These are phyloP conservation scores for Eupeodes corollae DNA, from an alignment of 1,140 invertebrate species.

Conservation along the genomic window DNA sequence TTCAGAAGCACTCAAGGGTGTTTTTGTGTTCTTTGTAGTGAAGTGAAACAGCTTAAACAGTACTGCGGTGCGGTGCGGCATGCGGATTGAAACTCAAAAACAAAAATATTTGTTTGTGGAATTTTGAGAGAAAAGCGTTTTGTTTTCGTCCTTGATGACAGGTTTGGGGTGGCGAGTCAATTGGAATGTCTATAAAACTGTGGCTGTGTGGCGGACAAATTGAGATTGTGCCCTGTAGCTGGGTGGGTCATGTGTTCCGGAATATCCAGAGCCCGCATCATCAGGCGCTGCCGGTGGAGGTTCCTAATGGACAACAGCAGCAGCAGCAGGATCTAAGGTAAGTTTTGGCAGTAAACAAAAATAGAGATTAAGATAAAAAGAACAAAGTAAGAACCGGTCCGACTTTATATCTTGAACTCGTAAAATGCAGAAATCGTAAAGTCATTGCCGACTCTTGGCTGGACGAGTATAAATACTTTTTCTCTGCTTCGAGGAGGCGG, in stretches of 20 bases:
- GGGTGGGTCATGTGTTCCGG: constrained; percentile 72
- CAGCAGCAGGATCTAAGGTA: constrained; percentile 30
- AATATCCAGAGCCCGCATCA: constrained; percentile 7
- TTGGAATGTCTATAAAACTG: constrained; percentile 91
- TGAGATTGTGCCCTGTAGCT: constrained; percentile 70
- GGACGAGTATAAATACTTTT: constrained; percentile 71
- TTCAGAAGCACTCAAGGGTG: too few relatives aligned
- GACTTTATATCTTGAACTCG: too few relatives aligned
- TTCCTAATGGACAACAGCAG: constrained; percentile 43
- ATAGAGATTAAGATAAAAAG: neutral
- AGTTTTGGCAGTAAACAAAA: constrained; percentile 5
- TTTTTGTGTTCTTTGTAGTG: too few relatives aligned
- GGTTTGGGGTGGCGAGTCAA: constrained; percentile 95
- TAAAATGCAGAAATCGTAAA: constrained; percentile 57
- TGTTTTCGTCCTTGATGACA: constrained; percentile 39
- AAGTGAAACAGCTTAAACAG: too few relatives aligned
- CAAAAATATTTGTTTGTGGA: too few relatives aligned
- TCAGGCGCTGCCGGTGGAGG: constrained; percentile 64
- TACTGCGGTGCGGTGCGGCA: neutral
- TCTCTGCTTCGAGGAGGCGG: constrained; percentile 40
- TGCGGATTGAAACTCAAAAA: neutral
- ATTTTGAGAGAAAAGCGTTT: neutral
- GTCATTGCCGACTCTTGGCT: constrained; percentile 76
- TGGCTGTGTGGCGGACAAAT: constrained; percentile 62
- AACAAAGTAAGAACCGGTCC: too few relatives aligned